Base-by-base conservation (phyloP, 2,797 vertebrate species). In the Arrhamphus sclerolepis region DNA sequence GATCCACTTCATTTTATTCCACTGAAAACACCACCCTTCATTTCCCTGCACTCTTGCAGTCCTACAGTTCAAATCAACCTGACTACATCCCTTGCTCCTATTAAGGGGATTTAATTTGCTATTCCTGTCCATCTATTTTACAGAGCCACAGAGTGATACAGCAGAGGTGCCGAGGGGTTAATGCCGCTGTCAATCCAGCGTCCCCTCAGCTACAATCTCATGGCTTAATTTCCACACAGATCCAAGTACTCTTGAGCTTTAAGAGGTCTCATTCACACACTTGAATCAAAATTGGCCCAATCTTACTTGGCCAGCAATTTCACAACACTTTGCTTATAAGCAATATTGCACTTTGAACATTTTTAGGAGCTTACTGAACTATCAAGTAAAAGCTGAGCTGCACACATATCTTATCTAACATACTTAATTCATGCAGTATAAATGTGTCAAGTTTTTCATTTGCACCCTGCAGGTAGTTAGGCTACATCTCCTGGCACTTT, bases 71-170 rank as follows among this genome's bases (percentile, higher is more conserved):
- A 81, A 65, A 67, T 77, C 66, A 66, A 77, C 63, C 72, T 71
- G 50, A 67, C 77, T 83, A 68, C 62, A 76, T 80, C 77, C 76
- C 67, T 67, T 43, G 70, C 78, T 79, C 67, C 83, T 73, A 78
- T 85, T 78, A 83, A 85, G 82, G 73, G 66, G 79, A 84, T 84
- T 83, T 87, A 75, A 83, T 89, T 89, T 88, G 80, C 78, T 83
- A 66, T 87, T 87, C 64, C 80, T 72, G 83, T 87, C 81, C 67
- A 10, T 87, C 68, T 75, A 60, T 71, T 84, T 81, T 70, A 67
- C 65, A 26, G 61, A 65, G 66, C 67, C 57, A 65, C 38, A 64
- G 56, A 57, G 66, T 40, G 80, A 80, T 77, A 67, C 58, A 48
- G 78, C 77, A 46, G 66, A 77, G 79, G 77, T 70, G 80, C 77